Base-by-base conservation (phyloP, 2,113 vertebrate genomes). In the Gorsachius goisagi region DNA sequence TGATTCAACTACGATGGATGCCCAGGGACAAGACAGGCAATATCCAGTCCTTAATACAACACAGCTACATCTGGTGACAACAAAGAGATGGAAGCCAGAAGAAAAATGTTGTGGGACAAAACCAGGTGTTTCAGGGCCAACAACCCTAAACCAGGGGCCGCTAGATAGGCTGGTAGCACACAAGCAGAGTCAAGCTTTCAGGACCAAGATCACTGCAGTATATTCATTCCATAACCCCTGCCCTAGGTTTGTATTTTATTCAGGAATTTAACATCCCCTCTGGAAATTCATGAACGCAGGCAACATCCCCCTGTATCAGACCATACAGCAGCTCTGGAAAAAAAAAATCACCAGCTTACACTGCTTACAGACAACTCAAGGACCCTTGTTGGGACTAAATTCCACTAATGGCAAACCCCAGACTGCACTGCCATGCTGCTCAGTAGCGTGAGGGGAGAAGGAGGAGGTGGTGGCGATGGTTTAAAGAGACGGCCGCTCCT, bases 231-330 rank as follows among this genome's bases (percentile, higher is more conserved):
- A 88, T 80, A 85, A 81, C 62, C 95, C 96, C 96, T 96, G 96
- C 92, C 96, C 96, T 97, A 97, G 89, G 89, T 96, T 97, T 94
- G 96, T 89, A 33, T 96, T 97, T 97, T 97, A 97, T 97, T 97
- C 91, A 95, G 96, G 91, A 97, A 89, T 81, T 93, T 94, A 85
- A 94, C 85, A 89, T 67, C 81, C 80, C 69, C 77, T 85, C 96
- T 92, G 85, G 96, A 91, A 93, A 88, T 15, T 74, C 79, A 86
- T 6, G 39, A 80, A 87, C 33, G 94, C 89, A 88, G 95, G 90
- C 83, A 78, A 92, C 50, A 84, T n/a, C 55, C 26, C 69, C 76
- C 95, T 93, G 74, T 47, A 94, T 85, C 96, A 88, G 87, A 92
- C 83, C 85, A 88, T 13, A 95, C 80, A 93, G 97, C 96, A 96